Evolutionary conservation across 2,113 vertebrate species (phyloP).

Genomic region (Epinephelus lanceolatus): DNA sequence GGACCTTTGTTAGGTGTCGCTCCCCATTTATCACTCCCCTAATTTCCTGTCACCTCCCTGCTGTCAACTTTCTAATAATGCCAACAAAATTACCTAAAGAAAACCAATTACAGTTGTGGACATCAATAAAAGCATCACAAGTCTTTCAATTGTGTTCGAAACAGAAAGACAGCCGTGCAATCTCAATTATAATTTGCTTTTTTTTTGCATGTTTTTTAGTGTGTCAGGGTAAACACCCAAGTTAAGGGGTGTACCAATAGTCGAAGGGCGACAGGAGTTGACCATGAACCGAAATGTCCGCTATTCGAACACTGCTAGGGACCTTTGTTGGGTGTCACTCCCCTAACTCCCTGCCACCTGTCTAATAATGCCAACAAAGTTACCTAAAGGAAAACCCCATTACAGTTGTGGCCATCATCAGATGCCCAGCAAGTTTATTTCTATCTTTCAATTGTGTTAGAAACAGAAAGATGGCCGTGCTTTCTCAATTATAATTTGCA

Average conservation of each 20-base stretch:
- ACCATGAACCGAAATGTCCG: background rate
- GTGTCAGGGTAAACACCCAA: too few species aligned
- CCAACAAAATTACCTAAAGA: background rate
- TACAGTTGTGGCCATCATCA: too few species aligned
- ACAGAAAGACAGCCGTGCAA: background rate
- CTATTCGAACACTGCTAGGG: too few species aligned
- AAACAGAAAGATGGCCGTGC: background rate
- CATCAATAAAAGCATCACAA: constrained; percentile 4
- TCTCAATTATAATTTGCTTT: background rate
- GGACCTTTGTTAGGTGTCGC: background rate
- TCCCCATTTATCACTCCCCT: background rate
- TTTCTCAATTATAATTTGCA: background rate
- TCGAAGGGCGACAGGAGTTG: too few species aligned
- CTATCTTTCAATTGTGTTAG: background rate
- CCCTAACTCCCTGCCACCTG: too few species aligned
- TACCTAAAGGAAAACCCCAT: too few species aligned
- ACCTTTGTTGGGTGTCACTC: too few species aligned
- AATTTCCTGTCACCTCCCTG: background rate
- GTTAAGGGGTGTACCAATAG: too few species aligned
- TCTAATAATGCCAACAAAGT: too few species aligned
- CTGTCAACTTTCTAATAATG: background rate
- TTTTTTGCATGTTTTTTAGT: background rate
- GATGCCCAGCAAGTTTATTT: too few species aligned
- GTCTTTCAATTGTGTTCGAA: background rate
- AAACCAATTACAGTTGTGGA: background rate